Percentiles rank a stretch among this genome's conserved stretches.
Conservation (phyloP, 2,113 vertebrate species). For the Enhydra lutris region DNA sequence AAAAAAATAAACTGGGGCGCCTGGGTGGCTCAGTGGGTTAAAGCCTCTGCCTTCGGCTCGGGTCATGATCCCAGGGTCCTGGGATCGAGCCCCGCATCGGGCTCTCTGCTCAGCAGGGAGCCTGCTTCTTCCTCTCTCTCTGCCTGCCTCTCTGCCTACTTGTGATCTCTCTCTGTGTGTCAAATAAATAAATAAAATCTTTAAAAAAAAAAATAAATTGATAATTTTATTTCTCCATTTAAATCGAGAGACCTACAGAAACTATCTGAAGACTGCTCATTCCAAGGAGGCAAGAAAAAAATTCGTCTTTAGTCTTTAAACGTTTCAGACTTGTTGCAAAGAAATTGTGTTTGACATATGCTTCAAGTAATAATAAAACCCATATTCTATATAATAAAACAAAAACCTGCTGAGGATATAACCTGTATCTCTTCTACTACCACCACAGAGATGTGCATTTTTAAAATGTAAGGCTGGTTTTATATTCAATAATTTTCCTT, state of each 20-base stretch:
- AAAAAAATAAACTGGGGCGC: not conserved
- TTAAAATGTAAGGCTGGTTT: not conserved
- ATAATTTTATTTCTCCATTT: not conserved
- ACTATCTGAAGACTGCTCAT: not conserved
- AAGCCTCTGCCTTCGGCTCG: no score
- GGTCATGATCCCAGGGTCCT: no score
- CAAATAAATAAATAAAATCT: no score
- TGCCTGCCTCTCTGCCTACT: no score
- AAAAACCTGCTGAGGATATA: not conserved
- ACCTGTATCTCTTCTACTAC: not conserved
- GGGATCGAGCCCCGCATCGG: no score
- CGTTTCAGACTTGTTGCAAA: not conserved
- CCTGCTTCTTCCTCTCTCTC: no score
- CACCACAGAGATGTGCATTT: not conserved
- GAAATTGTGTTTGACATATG: not conserved
- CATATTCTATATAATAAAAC: not conserved
- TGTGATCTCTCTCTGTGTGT: no score
- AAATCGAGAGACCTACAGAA: not conserved
- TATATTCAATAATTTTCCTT: conserved; percentile 6
- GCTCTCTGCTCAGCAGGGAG: no score
- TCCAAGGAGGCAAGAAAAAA: not conserved
- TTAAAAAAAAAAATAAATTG: not conserved
- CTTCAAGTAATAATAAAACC: not conserved
- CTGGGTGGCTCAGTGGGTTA: no score
- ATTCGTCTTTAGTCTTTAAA: not conserved